phyloP scores from a whole-genome alignment of 2,797 vertebrate genomes.

The Amazona finschi region DNA sequence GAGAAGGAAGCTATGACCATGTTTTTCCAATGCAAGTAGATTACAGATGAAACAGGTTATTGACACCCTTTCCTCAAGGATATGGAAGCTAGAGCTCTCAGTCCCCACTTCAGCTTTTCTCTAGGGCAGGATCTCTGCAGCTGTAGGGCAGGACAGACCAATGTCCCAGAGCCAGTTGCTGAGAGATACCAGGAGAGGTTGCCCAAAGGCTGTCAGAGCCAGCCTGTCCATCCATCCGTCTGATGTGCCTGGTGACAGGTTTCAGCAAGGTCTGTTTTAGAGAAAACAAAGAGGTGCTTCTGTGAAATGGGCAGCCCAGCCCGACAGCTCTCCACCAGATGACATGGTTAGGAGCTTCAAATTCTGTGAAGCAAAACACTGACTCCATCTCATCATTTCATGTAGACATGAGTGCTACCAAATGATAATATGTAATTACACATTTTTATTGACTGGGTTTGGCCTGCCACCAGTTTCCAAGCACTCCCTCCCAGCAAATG shows the following conservation, averaged over 20 bases:
- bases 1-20: neutral
- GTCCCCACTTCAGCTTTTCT: neutral
- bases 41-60: neutral
- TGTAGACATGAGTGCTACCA: neutral
- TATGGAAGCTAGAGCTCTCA: neutral
- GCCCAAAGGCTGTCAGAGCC: neutral
- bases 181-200: neutral
- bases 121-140: neutral
- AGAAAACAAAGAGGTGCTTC: neutral
- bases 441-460: neutral
- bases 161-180: rapidly evolving
- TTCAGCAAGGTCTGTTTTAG: neutral
- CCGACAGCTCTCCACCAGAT: neutral
- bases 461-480: neutral
- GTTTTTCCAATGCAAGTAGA: neutral
- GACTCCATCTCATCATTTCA: neutral
- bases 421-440: neutral
- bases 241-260: neutral
- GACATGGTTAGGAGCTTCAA: neutral
- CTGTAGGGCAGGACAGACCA: neutral
- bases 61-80: neutral
- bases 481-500: neutral
- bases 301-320: neutral
- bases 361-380: neutral
- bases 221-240: rapidly evolving